Conservation (phyloP, 2,113 vertebrate genomes). For the Solenodon paradoxus region DNA sequence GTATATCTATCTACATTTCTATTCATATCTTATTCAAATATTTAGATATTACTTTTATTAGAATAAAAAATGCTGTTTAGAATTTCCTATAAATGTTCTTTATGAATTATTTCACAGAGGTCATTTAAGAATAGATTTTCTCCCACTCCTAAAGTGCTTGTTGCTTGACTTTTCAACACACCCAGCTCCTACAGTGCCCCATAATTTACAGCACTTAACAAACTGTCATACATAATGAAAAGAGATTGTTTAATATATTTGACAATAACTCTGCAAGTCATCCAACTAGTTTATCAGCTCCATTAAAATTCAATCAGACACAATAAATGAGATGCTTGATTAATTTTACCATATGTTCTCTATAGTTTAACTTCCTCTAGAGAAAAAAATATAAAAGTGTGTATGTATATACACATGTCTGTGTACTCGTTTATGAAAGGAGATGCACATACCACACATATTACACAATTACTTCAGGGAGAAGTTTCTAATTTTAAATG, state of each 20-base stretch:
- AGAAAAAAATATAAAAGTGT: not conserved
- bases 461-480: not conserved
- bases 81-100: not conserved
- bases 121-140: constrained; percentile 6
- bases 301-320: constrained; percentile 59
- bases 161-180: constrained; percentile 34
- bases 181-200: not conserved
- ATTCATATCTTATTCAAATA: not conserved
- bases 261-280: constrained; percentile 65
- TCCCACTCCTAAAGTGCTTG: not conserved
- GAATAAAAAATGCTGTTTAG: not conserved
- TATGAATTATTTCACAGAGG: not conserved
- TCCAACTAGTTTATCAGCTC: constrained; percentile 69
- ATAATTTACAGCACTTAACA: constrained; percentile 69
- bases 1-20: not conserved
- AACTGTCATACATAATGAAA: constrained; percentile 59
- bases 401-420: too few species aligned
- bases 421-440: too few species aligned
- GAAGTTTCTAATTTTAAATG: not conserved
- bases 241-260: constrained; percentile 48
- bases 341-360: constrained; percentile 57
- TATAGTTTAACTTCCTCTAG: not conserved
- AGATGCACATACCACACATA: not conserved
- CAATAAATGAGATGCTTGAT: constrained; percentile 51
- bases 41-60: not conserved